Conservation (phyloP, 2,797 vertebrate genomes). For the Siniperca scherzeri region DNA sequence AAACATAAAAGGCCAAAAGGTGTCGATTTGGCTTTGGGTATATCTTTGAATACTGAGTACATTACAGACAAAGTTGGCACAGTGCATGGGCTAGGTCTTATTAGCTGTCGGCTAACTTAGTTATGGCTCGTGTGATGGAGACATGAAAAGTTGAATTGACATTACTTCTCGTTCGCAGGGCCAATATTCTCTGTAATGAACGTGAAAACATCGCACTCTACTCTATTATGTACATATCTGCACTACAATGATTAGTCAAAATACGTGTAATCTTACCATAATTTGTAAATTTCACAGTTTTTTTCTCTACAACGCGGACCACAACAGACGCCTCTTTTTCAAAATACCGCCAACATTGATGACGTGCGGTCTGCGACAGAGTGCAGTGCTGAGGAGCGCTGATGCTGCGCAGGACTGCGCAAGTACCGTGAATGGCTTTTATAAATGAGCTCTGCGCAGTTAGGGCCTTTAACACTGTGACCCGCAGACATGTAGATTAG, state of each 20-base stretch:
- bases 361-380: slow-evolving; percentile 51
- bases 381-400: neutral
- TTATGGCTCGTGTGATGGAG: too few species aligned
- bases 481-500: neutral
- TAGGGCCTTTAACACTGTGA: neutral
- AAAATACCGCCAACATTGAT: slow-evolving; percentile 82
- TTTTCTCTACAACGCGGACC: neutral
- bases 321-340: slow-evolving; percentile 46
- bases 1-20: neutral
- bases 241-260: fast-evolving
- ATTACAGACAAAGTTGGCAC: neutral
- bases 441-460: too few species aligned
- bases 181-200: neutral
- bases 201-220: fast-evolving
- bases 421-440: neutral
- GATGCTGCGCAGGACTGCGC: slow-evolving; percentile 58
- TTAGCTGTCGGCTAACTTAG: neutral
- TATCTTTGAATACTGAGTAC: neutral
- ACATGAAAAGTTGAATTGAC: neutral
- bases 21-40: fast-evolving
- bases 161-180: neutral
- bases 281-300: neutral
- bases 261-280: slow-evolving; percentile 64
- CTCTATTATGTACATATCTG: neutral
- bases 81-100: neutral